Conservation (phyloP, 2,113 vertebrate species). For the Nycticorax nycticorax region DNA sequence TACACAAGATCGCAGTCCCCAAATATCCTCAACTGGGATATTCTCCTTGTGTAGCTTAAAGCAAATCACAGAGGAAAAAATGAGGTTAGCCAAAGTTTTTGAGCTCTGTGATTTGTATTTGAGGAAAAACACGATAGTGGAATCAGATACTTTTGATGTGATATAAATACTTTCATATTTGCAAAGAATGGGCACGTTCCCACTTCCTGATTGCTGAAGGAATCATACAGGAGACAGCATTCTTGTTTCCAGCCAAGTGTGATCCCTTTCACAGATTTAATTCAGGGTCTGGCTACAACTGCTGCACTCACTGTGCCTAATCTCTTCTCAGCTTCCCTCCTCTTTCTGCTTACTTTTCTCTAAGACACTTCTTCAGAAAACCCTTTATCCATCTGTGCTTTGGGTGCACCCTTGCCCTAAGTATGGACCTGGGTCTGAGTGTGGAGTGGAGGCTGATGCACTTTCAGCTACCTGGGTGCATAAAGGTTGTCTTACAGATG, state of each 20-base stretch:
- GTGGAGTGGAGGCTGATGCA: fast-evolving
- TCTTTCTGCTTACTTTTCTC: not conserved
- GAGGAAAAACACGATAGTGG: not conserved
- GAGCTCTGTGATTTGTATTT: slow-evolving; percentile 19
- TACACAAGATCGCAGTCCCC: not conserved
- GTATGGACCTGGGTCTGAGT: not conserved
- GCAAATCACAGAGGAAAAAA: not conserved
- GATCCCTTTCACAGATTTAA: not conserved
- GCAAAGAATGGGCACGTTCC: slow-evolving; percentile 3
- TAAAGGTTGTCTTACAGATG: not conserved
- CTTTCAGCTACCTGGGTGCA: not conserved
- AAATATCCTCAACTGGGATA: not conserved
- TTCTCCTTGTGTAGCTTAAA: not conserved
- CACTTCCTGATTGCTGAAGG: not conserved
- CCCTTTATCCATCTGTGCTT: not conserved
- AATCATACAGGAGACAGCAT: fast-evolving
- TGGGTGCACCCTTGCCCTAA: not conserved
- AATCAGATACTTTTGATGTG: not conserved
- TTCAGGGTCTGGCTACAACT: not conserved
- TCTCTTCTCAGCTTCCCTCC: not conserved
- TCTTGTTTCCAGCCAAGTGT: not conserved
- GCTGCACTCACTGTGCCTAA: not conserved
- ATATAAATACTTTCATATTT: slow-evolving; percentile 17
- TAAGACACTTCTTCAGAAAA: not conserved
- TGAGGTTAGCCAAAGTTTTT: slow-evolving; percentile 49